A percentile compares a stretch with the other conserved stretches of the same genome.
Evolutionary conservation across 2,888 invertebrate species (phyloP).

Genomic region (Phengaris alcon): DNA sequence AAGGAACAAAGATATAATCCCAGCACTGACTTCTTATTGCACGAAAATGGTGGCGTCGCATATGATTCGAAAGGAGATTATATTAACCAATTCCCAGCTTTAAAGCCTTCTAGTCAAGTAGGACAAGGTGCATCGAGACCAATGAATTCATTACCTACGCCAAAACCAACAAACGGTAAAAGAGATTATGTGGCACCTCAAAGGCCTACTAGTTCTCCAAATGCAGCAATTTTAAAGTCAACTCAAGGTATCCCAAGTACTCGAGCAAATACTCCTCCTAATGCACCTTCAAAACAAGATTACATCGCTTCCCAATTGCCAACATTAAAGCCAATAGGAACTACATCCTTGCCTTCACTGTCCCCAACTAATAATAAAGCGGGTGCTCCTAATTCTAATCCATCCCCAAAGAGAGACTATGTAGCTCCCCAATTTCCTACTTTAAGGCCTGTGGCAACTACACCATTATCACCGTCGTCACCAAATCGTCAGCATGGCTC

Average conservation of each 20-base stretch:
- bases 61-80: constrained; percentile 51
- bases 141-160: constrained; percentile 32
- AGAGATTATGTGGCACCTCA: constrained; percentile 62
- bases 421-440: constrained; percentile 49
- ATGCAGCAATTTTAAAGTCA: constrained; percentile 34
- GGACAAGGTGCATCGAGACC: constrained; percentile 31
- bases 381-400: constrained; percentile 35
- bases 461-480: constrained; percentile 4
- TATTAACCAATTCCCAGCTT: constrained; percentile 49
- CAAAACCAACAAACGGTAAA: constrained; percentile 45
- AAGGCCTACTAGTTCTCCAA: constrained; percentile 44
- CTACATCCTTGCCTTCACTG: constrained; percentile 31
- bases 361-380: constrained; percentile 30
- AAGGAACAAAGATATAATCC: constrained; percentile 52
- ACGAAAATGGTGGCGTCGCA: constrained; percentile 54
- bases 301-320: constrained; percentile 51
- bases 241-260: constrained; percentile 32
- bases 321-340: constrained; percentile 39
- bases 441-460: constrained; percentile 37
- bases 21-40: constrained; percentile 63
- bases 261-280: constrained; percentile 33
- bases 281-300: constrained; percentile 47
- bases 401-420: constrained; percentile 51
- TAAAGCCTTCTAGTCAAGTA: constrained; percentile 40
- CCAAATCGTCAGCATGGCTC: constrained; percentile 43